phyloP scores from a whole-genome alignment of 2,888 invertebrate species.

The Metallyticus violacea region DNA sequence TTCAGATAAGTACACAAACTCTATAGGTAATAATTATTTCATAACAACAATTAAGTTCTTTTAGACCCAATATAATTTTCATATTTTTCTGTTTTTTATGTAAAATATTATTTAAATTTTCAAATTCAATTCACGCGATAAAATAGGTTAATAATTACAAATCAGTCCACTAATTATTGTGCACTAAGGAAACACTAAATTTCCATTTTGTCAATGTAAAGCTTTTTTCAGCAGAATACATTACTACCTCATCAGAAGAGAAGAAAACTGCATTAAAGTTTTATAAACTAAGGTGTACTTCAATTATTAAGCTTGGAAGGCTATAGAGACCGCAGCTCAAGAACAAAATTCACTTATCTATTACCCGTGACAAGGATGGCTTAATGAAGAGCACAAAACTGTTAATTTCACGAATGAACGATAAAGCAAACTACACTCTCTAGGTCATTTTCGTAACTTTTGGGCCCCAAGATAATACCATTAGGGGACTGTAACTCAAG shows the following conservation, averaged over 20 bases:
- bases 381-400: not conserved
- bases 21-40: no score
- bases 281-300: not conserved
- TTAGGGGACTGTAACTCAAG: not conserved
- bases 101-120: no score
- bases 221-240: not conserved
- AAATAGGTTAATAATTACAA: no score
- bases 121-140: no score
- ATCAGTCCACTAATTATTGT: no score
- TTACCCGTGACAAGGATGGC: not conserved
- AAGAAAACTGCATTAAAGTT: not conserved
- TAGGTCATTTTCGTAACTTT: not conserved
- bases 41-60: no score
- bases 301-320: not conserved
- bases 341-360: not conserved
- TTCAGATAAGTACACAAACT: no score
- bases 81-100: no score
- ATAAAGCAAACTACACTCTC: not conserved
- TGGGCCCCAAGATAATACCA: not conserved
- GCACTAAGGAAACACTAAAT: no score
- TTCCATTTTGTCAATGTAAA: no score
- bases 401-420: not conserved
- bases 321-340: not conserved
- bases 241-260: not conserved
- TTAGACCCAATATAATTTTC: no score